Conservation (phyloP, 2,888 invertebrate species). For the Chloroclysta siterata region DNA sequence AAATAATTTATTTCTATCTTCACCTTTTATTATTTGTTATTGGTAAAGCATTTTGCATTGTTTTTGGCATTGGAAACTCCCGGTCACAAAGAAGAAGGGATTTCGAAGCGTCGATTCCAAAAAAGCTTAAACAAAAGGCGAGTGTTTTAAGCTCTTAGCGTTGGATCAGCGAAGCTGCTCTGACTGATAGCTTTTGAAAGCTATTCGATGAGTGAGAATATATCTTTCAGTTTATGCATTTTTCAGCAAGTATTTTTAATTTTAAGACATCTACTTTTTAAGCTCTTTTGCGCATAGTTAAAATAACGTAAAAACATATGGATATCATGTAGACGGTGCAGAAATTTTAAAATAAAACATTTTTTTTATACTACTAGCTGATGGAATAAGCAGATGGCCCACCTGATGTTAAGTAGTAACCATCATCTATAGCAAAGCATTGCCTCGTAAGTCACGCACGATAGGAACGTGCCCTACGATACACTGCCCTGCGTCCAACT, state of each 20-base stretch:
- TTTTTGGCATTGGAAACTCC: constrained; percentile 1
- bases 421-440: too few relatives aligned
- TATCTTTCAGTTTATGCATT: constrained; percentile 20
- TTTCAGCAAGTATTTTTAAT: constrained; percentile 7
- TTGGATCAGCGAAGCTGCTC: constrained; percentile 54
- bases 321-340: too few relatives aligned
- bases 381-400: too few relatives aligned
- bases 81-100: constrained; percentile 37
- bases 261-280: not conserved
- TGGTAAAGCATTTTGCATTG: not conserved
- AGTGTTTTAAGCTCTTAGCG: constrained; percentile 58
- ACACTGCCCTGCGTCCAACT: too few relatives aligned
- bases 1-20: too few relatives aligned
- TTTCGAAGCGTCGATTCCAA: constrained; percentile 35
- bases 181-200: constrained; percentile 48
- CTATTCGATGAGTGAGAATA: constrained; percentile 44
- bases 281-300: not conserved
- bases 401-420: too few relatives aligned
- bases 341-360: too few relatives aligned
- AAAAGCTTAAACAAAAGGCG: constrained; percentile 40
- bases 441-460: too few relatives aligned
- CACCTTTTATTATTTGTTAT: too few relatives aligned
- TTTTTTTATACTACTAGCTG: too few relatives aligned
- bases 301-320: too few relatives aligned
- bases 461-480: too few relatives aligned